Percentiles rank a stretch among this genome's conserved stretches.
These are phyloP conservation scores for Drosophila birchii DNA, from an alignment of 2,888 invertebrate genomes.

Conservation along the genomic window DNA sequence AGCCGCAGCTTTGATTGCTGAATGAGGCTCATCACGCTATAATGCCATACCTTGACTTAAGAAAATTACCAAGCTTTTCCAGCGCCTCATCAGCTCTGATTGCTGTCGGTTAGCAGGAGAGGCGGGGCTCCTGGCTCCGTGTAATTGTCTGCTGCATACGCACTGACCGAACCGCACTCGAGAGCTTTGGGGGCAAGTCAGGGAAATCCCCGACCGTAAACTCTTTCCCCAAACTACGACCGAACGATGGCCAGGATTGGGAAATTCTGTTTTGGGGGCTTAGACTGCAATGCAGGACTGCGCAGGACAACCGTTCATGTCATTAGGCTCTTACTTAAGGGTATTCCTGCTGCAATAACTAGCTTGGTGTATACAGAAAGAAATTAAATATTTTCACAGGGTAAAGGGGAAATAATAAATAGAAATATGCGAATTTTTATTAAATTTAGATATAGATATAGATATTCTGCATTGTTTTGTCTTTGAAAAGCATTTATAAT, in stretches of 20 bases:
- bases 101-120: constrained; percentile 35
- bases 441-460: no score
- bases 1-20: constrained; percentile 55
- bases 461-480: no score
- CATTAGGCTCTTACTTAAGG: constrained; percentile 1
- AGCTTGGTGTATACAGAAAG: neutral
- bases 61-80: constrained; percentile 56
- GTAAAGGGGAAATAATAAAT: no score
- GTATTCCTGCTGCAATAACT: neutral
- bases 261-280: constrained; percentile 12
- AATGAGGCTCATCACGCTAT: constrained; percentile 74
- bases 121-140: constrained; percentile 52
- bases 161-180: constrained; percentile 32
- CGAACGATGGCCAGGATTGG: constrained; percentile 10
- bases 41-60: constrained; percentile 61
- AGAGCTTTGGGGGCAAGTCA: constrained; percentile 29
- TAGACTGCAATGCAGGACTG: constrained; percentile 22
- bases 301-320: neutral
- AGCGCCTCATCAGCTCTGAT: constrained; percentile 53
- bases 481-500: no score
- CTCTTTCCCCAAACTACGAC: neutral
- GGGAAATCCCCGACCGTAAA: neutral
- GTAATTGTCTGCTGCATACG: constrained; percentile 64
- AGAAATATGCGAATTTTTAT: neutral
- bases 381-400: neutral